These are phyloP conservation scores for Bombus turneri DNA, from an alignment of 1,140 invertebrate genomes.

Conservation along the genomic window DNA sequence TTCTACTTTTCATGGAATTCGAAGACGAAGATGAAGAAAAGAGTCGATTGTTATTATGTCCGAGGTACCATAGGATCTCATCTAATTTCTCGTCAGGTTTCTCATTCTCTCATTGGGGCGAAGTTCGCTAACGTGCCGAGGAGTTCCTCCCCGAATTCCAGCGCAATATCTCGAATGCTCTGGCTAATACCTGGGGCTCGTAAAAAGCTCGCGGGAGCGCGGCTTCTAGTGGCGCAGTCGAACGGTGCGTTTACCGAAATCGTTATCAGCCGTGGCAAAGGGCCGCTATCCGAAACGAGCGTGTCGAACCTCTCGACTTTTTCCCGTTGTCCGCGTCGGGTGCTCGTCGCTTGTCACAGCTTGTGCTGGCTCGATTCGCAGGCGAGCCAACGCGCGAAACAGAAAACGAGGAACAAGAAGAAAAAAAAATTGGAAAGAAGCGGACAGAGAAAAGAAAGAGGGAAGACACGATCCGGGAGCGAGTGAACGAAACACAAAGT, in stretches of 20 bases:
- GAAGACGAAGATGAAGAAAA: neutral
- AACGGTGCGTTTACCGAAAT: slow-evolving; percentile 26
- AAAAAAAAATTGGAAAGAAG: neutral
- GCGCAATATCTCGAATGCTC: slow-evolving; percentile 1
- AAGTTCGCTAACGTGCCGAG: neutral
- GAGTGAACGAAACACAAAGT: neutral
- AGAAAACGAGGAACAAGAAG: neutral
- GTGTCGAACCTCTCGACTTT: slow-evolving; percentile 40
- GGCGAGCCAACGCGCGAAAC: slow-evolving; percentile 44
- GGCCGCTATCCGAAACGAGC: slow-evolving; percentile 55
- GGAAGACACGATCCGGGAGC: slow-evolving; percentile 23
- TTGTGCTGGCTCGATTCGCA: slow-evolving; percentile 19
- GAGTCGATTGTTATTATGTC: too few species aligned
- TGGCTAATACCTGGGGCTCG: neutral
- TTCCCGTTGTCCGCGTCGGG: slow-evolving; percentile 32
- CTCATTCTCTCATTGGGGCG: neutral
- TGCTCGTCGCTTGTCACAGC: slow-evolving; percentile 48
- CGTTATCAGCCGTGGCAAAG: slow-evolving; percentile 48
- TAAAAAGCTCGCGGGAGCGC: slow-evolving; percentile 11
- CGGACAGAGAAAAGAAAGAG: neutral
- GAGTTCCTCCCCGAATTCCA: slow-evolving; percentile 13
- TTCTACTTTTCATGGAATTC: neutral
- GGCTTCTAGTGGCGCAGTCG: slow-evolving; percentile 6
- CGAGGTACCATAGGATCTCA: neutral
- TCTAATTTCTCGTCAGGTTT: neutral